phyloP scores from a whole-genome alignment of 2,797 vertebrate genomes.

The Xerus rutilus region DNA sequence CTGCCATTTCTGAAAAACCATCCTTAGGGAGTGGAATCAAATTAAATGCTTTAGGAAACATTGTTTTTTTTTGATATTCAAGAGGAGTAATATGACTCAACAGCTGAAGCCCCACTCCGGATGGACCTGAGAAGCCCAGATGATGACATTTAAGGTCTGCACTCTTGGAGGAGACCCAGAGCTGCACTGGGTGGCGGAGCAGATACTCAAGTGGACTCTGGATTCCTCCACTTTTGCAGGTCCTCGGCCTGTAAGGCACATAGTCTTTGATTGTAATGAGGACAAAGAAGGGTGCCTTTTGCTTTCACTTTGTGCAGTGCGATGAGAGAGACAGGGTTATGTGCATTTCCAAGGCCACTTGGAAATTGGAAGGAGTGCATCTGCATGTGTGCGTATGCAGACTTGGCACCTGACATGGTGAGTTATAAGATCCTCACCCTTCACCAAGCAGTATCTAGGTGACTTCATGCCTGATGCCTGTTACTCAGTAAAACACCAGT shows the following conservation, averaged over 20 bases:
- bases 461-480: neutral
- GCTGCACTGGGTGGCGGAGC: neutral
- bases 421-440: neutral
- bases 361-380: neutral
- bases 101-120: neutral
- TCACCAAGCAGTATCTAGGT: neutral
- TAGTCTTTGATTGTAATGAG: neutral
- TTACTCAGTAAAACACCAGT: neutral
- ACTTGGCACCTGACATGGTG: neutral
- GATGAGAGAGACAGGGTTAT: neutral
- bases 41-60: slow-evolving; percentile 56
- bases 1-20: slow-evolving; percentile 26
- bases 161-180: neutral
- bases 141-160: slow-evolving; percentile 13
- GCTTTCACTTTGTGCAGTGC: neutral
- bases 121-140: neutral
- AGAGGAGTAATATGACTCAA: neutral
- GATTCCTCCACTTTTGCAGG: neutral
- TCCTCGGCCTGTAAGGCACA: neutral
- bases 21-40: slow-evolving; percentile 42
- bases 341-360: neutral
- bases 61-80: slow-evolving; percentile 20
- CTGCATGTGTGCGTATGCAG: neutral
- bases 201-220: neutral
- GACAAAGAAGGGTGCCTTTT: neutral